phyloP scores from a whole-genome alignment of 1,140 invertebrate species.

The Nymphalis io region DNA sequence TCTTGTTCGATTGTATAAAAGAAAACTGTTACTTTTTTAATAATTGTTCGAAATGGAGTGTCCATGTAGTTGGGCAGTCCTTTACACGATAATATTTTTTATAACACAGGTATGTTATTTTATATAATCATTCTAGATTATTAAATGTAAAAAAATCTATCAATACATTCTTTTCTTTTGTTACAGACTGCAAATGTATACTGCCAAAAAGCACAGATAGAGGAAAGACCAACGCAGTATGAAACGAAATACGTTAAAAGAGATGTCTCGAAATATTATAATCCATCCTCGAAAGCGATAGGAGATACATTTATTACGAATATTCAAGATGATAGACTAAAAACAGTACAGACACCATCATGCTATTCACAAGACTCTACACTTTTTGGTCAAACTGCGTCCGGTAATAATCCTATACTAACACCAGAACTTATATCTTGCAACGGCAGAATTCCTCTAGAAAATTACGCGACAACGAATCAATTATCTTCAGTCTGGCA shows the following conservation, averaged over 20 bases:
- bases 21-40: conserved; percentile 34
- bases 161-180: background rate
- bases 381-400: background rate
- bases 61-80: conserved; percentile 44
- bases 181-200: conserved; percentile 33
- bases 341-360: background rate
- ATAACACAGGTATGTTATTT: conserved; percentile 45
- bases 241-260: conserved; percentile 5
- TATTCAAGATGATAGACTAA: conserved; percentile 12
- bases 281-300: conserved; percentile 16
- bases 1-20: conserved; percentile 27
- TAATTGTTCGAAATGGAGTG: conserved; percentile 53
- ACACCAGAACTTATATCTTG: conserved; percentile 13
- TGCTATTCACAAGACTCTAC: conserved; percentile 8
- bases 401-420: conserved; percentile 7
- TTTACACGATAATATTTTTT: conserved; percentile 38
- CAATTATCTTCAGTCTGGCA: conserved; percentile 32
- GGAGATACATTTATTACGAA: background rate
- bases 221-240: conserved; percentile 1
- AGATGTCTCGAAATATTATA: conserved; percentile 3
- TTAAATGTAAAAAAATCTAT: background rate
- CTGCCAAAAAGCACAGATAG: conserved; percentile 34
- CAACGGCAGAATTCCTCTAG: conserved; percentile 18
- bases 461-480: conserved; percentile 26
- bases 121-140: conserved; percentile 1